phyloP scores from a whole-genome alignment of 2,113 vertebrate genomes.

The Cynopterus brachyotis region DNA sequence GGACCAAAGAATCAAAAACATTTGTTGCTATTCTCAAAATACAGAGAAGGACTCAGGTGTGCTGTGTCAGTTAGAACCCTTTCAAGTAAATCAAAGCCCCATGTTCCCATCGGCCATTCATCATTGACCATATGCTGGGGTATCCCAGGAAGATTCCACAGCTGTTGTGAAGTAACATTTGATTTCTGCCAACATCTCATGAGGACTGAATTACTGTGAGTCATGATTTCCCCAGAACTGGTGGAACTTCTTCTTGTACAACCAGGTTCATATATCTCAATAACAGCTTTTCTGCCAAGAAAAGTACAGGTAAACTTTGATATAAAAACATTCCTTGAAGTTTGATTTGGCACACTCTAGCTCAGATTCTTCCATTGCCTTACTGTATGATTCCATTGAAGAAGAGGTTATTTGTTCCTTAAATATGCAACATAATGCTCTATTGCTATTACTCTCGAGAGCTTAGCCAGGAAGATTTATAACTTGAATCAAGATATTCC shows the following conservation, averaged over 20 bases:
- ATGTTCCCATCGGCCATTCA: conserved; percentile 15
- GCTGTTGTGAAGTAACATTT: conserved; percentile 60
- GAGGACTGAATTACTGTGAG: conserved; percentile 58
- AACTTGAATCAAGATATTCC: conserved; percentile 27
- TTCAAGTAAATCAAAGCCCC: conserved; percentile 38
- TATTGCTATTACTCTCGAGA: conserved; percentile 16
- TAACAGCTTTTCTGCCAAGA: background rate
- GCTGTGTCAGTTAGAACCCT: conserved; percentile 17
- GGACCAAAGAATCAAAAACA: conserved; percentile 16
- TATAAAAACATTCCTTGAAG: background rate
- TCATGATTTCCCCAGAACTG: conserved; percentile 65
- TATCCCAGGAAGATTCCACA: background rate
- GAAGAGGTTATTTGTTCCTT: background rate
- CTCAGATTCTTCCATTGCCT: background rate
- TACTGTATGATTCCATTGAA: background rate
- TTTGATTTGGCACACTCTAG: conserved; percentile 16
- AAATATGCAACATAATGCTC: background rate
- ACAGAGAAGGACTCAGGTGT: conserved; percentile 1
- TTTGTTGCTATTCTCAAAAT: background rate
- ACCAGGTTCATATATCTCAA: conserved; percentile 10
- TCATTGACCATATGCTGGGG: background rate
- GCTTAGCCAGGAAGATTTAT: conserved; percentile 4
- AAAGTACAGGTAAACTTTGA: conserved; percentile 47
- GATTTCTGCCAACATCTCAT: conserved; percentile 52
- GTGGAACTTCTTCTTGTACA: conserved; percentile 35